A percentile compares a stretch with the other conserved stretches of the same genome.
Evolutionary conservation across 1,140 invertebrate species (phyloP).

Genomic region (Drosophila lacteicornis): DNA sequence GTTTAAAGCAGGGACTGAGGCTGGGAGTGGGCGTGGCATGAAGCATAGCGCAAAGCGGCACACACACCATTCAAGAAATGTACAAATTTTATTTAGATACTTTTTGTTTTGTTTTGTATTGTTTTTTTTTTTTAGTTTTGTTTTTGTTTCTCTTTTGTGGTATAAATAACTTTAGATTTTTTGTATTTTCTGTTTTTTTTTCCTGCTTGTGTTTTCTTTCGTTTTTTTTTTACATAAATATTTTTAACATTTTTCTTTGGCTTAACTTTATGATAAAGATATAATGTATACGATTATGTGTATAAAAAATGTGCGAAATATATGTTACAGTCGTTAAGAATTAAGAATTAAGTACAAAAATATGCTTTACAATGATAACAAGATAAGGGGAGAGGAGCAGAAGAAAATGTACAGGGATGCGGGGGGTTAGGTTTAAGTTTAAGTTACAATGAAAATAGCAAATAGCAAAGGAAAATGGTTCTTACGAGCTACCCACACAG

Average conservation of each 20-base stretch:
- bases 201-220: slow-evolving; percentile 56
- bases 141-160: slow-evolving; percentile 21
- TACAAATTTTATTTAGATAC: slow-evolving; percentile 47
- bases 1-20: slow-evolving; percentile 53
- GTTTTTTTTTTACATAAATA: slow-evolving; percentile 52
- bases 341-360: slow-evolving; percentile 81
- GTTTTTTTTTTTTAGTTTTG: slow-evolving; percentile 9
- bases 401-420: slow-evolving; percentile 64
- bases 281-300: slow-evolving; percentile 56
- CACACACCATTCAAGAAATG: slow-evolving; percentile 67
- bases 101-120: slow-evolving; percentile 33
- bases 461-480: slow-evolving; percentile 22
- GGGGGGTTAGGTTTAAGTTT: slow-evolving; percentile 5
- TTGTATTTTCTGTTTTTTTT: slow-evolving; percentile 78
- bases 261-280: slow-evolving; percentile 77
- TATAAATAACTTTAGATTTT: slow-evolving; percentile 52
- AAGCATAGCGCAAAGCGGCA: slow-evolving; percentile 72
- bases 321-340: slow-evolving; percentile 73
- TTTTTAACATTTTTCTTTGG: slow-evolving; percentile 80
- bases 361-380: slow-evolving; percentile 60
- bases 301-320: slow-evolving; percentile 72
- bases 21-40: slow-evolving; percentile 34
- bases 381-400: slow-evolving; percentile 17
- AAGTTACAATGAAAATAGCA: slow-evolving; percentile 23
- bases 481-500: slow-evolving; percentile 69